Evolutionary conservation across 1,140 invertebrate species (phyloP).

Genomic region (Melanaphis sacchari): DNA sequence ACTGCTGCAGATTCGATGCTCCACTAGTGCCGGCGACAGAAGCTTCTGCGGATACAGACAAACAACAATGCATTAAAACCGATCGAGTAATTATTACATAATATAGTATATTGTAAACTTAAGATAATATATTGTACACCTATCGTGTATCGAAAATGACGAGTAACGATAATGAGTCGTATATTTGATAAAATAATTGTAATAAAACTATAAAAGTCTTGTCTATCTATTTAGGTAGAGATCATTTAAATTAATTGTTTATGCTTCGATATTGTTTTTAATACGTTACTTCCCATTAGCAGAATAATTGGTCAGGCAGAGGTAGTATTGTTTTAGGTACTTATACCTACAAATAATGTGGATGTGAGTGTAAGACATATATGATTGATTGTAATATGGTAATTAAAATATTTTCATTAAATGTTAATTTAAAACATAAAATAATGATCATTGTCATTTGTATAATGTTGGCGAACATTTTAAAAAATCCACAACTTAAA

Average conservation of each 20-base stretch:
- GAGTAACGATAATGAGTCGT: neutral
- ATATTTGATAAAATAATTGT: neutral
- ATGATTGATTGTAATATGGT: neutral
- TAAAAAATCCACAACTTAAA: neutral
- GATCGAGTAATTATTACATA: neutral
- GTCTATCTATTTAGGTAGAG: neutral
- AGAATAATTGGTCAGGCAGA: neutral
- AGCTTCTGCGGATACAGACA: neutral
- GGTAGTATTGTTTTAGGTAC: neutral
- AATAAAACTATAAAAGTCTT: neutral
- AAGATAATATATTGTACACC: neutral
- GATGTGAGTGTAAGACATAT: neutral
- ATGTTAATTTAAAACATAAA: neutral
- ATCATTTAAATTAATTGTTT: neutral
- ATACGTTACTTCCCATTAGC: neutral
- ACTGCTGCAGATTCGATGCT: neutral
- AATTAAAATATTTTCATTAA: neutral
- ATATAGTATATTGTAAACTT: neutral
- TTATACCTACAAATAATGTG: neutral
- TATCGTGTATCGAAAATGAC: neutral
- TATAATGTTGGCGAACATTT: neutral
- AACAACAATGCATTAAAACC: neutral
- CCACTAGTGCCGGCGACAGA: neutral
- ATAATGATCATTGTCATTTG: neutral
- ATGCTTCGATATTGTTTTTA: neutral